Evolutionary conservation across 2,888 invertebrate genomes (phyloP), one percentile per base, ranked within the genome.

Genomic region (Dorcus parallelipipedus): DNA sequence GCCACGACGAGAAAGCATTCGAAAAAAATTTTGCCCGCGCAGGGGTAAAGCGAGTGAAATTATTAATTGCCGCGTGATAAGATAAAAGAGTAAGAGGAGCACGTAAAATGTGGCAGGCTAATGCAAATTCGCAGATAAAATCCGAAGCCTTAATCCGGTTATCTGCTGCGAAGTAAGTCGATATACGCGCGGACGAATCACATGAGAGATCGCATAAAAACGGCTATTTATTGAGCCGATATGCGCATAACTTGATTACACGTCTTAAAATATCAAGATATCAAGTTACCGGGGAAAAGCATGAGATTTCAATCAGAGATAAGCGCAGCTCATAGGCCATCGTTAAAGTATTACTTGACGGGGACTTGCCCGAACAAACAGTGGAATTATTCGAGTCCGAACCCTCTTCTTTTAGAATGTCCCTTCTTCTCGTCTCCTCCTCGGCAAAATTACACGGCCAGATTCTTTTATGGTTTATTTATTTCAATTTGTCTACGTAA

Each of bases 281-380:
- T 67, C 65, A 66, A 63, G 66, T 67, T 66, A 65, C 66, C 57
- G 62, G 62, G 64, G 62, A 65, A 65, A 62, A 63, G 66, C 63
- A 62, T 54, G 59, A 63, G 67, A 67, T 67, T 65, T 65, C 67
- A 67, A 67, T 67, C 67, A 66, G 62, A 60, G 67, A 67, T 67
- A 67, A 62, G 56, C 40, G 49, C 14, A 10, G 26, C 52, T 26
- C 59, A 45, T 45, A 45, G 45, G 45, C 45, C 20, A 45, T 51
- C 51, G 51, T 51, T 51, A 51, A 51, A 9, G 51, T 51, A 23
- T 51, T 51, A 51, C 23, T 40, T 10, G 43, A 20, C 20, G 6
- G 45, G 7, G 14, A 42, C 43, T 9, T 20, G 43, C n/a, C 43
- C 20, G 45, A 45, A 20, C 45, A 45, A 45, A 45, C 45, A 45